Percentiles rank a stretch among this genome's conserved stretches.
These are phyloP conservation scores for Cecropterus lyciades DNA, from an alignment of 1,140 invertebrate genomes.

Conservation along the genomic window DNA sequence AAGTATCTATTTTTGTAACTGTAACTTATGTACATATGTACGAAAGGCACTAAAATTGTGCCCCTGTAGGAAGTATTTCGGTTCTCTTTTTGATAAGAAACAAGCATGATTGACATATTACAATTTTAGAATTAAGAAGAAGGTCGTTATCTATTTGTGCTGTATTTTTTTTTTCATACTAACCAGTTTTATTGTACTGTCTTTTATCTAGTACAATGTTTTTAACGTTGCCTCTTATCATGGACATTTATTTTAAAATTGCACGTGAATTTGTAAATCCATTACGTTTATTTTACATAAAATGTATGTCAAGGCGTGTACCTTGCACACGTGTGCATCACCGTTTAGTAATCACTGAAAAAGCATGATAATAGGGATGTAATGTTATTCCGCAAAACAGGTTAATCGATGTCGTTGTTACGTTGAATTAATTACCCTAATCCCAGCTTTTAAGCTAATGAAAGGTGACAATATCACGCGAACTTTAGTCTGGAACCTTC, in stretches of 20 bases:
- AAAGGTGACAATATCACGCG: conserved; percentile 30
- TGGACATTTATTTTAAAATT: not conserved
- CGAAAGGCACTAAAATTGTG: no score
- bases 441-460: conserved; percentile 32
- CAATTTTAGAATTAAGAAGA: no score
- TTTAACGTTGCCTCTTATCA: not conserved
- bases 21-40: no score
- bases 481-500: conserved; percentile 3
- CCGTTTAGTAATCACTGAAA: conserved; percentile 13
- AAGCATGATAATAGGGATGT: conserved; percentile 9
- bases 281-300: not conserved
- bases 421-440: conserved; percentile 26
- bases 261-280: not conserved
- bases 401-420: conserved; percentile 11
- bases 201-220: no score
- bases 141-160: no score
- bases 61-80: no score
- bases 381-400: conserved; percentile 9
- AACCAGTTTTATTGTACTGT: no score
- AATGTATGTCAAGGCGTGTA: not conserved
- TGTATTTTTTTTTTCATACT: no score
- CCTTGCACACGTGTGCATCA: not conserved
- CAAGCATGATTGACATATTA: no score
- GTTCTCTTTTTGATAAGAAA: no score
- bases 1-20: no score